Base-by-base conservation (phyloP, 2,113 vertebrate species). In the Geothlypis trichas region DNA sequence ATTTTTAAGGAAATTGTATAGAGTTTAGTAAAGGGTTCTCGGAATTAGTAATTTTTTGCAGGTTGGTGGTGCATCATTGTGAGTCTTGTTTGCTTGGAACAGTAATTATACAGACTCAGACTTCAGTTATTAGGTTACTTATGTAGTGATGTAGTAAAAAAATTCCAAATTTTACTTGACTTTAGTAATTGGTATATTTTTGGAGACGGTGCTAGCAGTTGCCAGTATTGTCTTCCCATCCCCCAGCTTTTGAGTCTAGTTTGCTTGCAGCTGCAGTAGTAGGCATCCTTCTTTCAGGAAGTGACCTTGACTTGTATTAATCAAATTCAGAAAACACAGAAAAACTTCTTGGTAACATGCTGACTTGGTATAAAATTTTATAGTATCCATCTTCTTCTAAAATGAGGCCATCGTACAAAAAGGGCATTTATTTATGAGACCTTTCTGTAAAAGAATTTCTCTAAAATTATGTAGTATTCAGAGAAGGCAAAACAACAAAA, bases 251-350 rank as follows among this genome's bases (percentile, higher is more conserved):
- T 46, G 62, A 61, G 67, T 67, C 94, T 94, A 35, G 91, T 95
- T 97, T 97, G 96, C 97, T 96, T 96, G 96, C 97, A 98, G 98
- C 98, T 97, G 98, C 97, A 96, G 57, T 91, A 84, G 97, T 98
- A 97, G 97, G 96, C 97, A 98, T 98, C 96, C 96, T 97, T 98
- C 96, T 97, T 98, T 97, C 97, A 97, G 98, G 97, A 98, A 98
- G 97, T 98, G 98, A 98, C 98, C 98, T 98, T 98, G 97, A 90
- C 96, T 98, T 96, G 96, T 96, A 98, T 98, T 98, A 98, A 98
- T 98, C 98, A 98, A 98, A 98, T 98, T 98, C 97, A 98, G 96
- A 98, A 97, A 97, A 97, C 92, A 98, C 87, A 97, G 95, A 98
- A 97, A 98, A 98, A 97, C 97, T 97, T 94, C 96, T 98, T 97